Evolutionary conservation across 2,797 vertebrate genomes (phyloP).

Genomic region (Gastrophryne carolinensis): DNA sequence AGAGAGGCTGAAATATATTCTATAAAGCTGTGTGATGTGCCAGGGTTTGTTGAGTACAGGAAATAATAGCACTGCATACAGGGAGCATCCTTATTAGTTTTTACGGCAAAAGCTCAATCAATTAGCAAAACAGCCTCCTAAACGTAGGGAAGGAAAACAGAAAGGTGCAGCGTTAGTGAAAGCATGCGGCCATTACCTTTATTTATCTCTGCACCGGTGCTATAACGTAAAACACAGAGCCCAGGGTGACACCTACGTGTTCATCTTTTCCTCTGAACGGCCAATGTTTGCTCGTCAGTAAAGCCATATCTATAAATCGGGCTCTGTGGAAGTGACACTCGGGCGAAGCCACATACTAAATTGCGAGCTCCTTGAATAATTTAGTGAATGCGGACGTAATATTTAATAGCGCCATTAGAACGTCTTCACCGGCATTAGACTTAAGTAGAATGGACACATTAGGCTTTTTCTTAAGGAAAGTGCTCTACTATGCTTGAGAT

Average conservation of each 20-base stretch:
- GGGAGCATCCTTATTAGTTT: not conserved
- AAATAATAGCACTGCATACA: not conserved
- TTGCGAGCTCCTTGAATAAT: constrained; percentile 44
- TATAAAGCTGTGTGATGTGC: not conserved
- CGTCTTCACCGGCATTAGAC: constrained; percentile 35
- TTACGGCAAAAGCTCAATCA: not conserved
- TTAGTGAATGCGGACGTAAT: constrained; percentile 48
- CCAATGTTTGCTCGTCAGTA: constrained; percentile 30
- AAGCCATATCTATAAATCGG: constrained; percentile 41
- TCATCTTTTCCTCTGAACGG: constrained; percentile 10
- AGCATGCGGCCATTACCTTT: constrained; percentile 3
- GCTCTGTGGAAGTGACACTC: constrained; percentile 22
- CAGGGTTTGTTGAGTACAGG: not conserved
- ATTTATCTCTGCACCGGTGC: constrained; percentile 2
- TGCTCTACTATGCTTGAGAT: not conserved
- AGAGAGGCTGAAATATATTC: not conserved
- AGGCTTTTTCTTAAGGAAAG: constrained; percentile 27
- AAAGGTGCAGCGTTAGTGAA: constrained; percentile 5
- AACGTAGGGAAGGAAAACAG: not conserved
- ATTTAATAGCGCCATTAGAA: constrained; percentile 49
- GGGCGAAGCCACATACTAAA: constrained; percentile 42
- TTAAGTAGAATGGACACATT: constrained; percentile 44
- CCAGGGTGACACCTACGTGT: constrained; percentile 8
- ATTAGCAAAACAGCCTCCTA: not conserved
- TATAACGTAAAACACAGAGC: not conserved